A percentile compares a stretch with the other conserved stretches of the same genome.
Evolutionary conservation across 2,113 vertebrate species (phyloP).

Genomic region (Pyrgilauda ruficollis): DNA sequence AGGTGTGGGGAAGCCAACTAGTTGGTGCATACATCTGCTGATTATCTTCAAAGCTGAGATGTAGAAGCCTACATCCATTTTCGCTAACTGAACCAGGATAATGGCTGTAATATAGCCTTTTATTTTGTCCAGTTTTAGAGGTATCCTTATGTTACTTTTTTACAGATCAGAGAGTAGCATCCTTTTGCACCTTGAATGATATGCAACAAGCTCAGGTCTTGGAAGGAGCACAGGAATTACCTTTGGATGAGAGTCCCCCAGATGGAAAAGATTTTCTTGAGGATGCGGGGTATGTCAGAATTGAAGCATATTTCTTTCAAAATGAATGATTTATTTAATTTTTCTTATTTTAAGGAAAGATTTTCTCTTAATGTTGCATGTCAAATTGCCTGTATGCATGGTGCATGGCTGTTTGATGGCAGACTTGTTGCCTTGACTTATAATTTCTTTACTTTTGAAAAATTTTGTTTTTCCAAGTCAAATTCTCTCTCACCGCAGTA

Average conservation of each 20-base stretch:
- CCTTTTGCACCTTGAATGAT: conserved; percentile 92
- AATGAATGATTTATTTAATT: not conserved
- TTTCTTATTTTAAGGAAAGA: not conserved
- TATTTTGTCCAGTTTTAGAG: conserved; percentile 1
- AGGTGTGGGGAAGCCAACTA: conserved; percentile 54
- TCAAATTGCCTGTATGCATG: not conserved
- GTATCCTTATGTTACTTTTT: not conserved
- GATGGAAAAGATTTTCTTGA: conserved; percentile 82
- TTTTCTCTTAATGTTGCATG: not conserved
- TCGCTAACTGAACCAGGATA: not conserved
- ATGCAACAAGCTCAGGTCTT: conserved; percentile 83
- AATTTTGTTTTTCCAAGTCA: not conserved
- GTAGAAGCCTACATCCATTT: conserved; percentile 10
- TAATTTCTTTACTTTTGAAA: not conserved
- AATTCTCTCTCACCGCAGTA: not conserved
- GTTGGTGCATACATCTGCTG: conserved; percentile 15
- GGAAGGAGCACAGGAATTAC: conserved; percentile 82
- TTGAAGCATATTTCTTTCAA: not conserved
- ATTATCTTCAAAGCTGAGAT: conserved; percentile 16
- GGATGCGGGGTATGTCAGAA: conserved; percentile 71
- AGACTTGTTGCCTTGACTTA: not conserved
- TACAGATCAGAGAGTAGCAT: conserved; percentile 90
- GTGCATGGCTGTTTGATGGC: not conserved
- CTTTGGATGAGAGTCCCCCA: conserved; percentile 80
- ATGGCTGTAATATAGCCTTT: conserved; percentile 22